Evolutionary conservation across 2,113 vertebrate genomes (phyloP).

Genomic region (Scophthalmus maximus): DNA sequence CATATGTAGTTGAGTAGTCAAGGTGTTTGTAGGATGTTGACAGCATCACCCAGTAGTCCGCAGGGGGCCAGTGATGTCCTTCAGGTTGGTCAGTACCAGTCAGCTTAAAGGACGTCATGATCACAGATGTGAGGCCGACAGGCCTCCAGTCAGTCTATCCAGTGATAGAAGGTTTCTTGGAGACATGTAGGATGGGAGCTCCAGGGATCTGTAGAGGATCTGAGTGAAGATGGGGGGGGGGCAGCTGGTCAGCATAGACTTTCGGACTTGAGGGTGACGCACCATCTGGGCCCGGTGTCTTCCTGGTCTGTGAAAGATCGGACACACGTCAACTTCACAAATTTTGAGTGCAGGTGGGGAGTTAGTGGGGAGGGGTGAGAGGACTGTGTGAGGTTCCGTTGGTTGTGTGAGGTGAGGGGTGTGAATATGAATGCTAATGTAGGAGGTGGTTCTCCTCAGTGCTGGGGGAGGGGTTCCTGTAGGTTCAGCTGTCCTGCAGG

Average conservation of each 20-base stretch:
- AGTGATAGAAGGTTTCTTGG: not conserved
- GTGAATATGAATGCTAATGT: constrained; percentile 3
- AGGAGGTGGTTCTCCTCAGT: not conserved
- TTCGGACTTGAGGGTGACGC: not conserved
- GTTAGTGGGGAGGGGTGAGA: not conserved
- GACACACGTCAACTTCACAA: not conserved
- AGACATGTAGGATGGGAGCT: not conserved
- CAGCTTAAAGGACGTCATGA: not conserved
- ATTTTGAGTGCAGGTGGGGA: not conserved
- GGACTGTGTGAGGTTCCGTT: not conserved
- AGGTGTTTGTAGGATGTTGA: too few species aligned
- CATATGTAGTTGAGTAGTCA: too few species aligned
- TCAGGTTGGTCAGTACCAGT: not conserved
- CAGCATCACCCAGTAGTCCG: not conserved
- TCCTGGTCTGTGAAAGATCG: not conserved
- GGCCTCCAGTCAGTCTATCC: not conserved
- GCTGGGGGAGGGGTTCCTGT: not conserved
- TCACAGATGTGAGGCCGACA: not conserved
- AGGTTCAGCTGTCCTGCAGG: too few species aligned
- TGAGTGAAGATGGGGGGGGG: not conserved
- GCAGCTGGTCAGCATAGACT: not conserved
- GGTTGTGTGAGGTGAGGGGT: not conserved
- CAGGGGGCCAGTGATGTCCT: not conserved
- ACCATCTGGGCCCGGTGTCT: not conserved
- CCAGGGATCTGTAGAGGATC: not conserved